Percentiles rank a stretch among this genome's conserved stretches.
Evolutionary conservation across 2,797 vertebrate genomes (phyloP).

Genomic region (Microctenopoma stevenorrisi): DNA sequence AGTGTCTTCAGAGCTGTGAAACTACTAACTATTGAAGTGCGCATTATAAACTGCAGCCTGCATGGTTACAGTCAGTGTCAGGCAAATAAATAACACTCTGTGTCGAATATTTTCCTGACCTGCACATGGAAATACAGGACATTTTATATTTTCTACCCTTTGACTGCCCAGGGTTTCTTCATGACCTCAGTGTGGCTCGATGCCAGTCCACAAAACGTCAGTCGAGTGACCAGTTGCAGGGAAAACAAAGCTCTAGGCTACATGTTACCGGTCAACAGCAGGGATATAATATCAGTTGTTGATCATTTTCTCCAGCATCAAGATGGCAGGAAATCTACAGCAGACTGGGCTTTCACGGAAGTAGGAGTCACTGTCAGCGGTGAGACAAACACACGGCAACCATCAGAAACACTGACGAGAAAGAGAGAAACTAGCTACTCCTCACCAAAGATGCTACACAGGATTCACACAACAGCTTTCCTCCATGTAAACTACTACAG

Average conservation of each 20-base stretch:
- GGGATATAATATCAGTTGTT: conserved; percentile 24
- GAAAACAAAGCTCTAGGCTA: conserved; percentile 48
- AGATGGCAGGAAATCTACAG: conserved; percentile 41
- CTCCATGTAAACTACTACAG: conserved; percentile 46
- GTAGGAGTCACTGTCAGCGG: conserved; percentile 35
- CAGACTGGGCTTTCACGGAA: conserved; percentile 19
- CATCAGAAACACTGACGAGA: conserved; percentile 53
- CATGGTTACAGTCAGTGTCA: conserved; percentile 64
- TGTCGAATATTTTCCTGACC: conserved; percentile 33
- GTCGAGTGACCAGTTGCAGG: conserved; percentile 43
- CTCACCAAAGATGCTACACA: conserved; percentile 58
- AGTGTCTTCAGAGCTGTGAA: conserved; percentile 53
- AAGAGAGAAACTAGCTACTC: conserved; percentile 46
- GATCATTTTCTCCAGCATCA: conserved; percentile 27
- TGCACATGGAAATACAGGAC: conserved; percentile 48
- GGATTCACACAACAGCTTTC: conserved; percentile 31
- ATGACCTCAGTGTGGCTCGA: conserved; percentile 10
- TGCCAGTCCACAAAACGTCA: conserved; percentile 25
- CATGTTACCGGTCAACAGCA: conserved; percentile 26
- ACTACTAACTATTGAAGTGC: conserved; percentile 61
- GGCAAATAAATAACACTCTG: conserved; percentile 59
- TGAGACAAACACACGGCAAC: conserved; percentile 50
- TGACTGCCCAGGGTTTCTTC: background rate
- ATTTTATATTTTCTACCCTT: background rate
- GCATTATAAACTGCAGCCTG: conserved; percentile 63